Evolutionary conservation across 2,888 invertebrate genomes (phyloP), one percentile per base, ranked within the genome.

Genomic region (Brenthis hecate): DNA sequence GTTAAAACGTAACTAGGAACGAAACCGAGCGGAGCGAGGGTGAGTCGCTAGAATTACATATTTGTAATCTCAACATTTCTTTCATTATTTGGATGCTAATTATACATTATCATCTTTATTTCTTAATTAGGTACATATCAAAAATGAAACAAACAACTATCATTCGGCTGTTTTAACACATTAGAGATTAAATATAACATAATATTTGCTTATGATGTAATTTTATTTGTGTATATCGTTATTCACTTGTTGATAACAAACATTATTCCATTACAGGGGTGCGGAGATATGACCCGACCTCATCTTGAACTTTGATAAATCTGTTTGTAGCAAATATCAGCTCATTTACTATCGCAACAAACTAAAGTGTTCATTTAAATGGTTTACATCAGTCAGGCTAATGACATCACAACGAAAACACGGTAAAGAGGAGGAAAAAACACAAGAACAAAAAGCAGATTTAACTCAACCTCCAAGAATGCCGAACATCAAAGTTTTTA

Each of bases 401-500:
- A 91, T 91, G 91, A 85, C 80, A 84, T 78, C 85, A 62, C 81
- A 83, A 74, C 78, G 81, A 69, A 79, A 74, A 64, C 74, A 78
- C 74, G 80, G 80, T 65, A 76, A 75, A 57, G 69, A 74, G 14
- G 72, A 58, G 76, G 80, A 75, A 74, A 79, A 65, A 74, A 74
- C 71, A 72, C 74, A 61, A 75, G 51, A 19, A 6, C 64, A 69
- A 6, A 56, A 64, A 13, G 57, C 32, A 23, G 54, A 65, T 11
- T 23, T 19, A 36, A 55, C 64, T n/a, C 53, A 66, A 68, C 43
- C 64, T 72, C 80, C 85, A 66, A 92, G 94, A 94, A 99, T 99
- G 99, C 99, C 99, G 81, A 99, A 99, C 92, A 99, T 99, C 82
- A 99, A 99, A 94, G 97, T 99, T 78, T 99, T 99, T 92, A 97